These are phyloP conservation scores for Drosophila simulans DNA, from an alignment of 1,140 invertebrate genomes.

Conservation along the genomic window DNA sequence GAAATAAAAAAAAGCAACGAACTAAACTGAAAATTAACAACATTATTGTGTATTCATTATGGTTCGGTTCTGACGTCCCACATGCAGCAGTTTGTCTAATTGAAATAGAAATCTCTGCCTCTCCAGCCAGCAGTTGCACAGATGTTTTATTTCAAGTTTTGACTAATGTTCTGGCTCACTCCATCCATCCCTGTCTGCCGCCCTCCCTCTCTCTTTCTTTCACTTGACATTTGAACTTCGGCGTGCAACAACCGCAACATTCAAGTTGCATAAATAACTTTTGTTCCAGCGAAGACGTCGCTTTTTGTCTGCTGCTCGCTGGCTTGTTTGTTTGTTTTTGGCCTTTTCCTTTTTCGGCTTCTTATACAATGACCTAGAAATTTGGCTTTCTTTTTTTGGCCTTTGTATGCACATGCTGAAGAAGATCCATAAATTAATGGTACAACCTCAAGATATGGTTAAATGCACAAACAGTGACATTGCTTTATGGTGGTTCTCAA, in stretches of 20 bases:
- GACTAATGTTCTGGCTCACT: slow-evolving; percentile 55
- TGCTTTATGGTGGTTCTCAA: slow-evolving; percentile 29
- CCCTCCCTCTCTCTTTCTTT: slow-evolving; percentile 7
- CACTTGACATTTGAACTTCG: slow-evolving; percentile 76
- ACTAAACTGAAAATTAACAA: slow-evolving; percentile 62
- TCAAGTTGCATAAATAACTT: slow-evolving; percentile 72
- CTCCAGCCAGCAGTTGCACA: slow-evolving; percentile 47
- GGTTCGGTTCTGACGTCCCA: slow-evolving; percentile 59
- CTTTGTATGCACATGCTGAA: slow-evolving; percentile 53
- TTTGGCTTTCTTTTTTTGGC: slow-evolving; percentile 66
- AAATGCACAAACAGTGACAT: slow-evolving; percentile 36
- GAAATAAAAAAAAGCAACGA: slow-evolving; percentile 16
- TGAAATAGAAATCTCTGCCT: slow-evolving; percentile 70
- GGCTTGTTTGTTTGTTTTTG: slow-evolving; percentile 36
- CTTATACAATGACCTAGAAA: slow-evolving; percentile 73
- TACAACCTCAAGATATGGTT: slow-evolving; percentile 39
- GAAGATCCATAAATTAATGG: slow-evolving; percentile 54
- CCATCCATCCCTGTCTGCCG: slow-evolving; percentile 5
- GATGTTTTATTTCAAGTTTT: slow-evolving; percentile 74
- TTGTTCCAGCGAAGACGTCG: slow-evolving; percentile 48
- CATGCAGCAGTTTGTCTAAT: slow-evolving; percentile 60
- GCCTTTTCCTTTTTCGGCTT: slow-evolving; percentile 41
- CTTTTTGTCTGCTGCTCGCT: slow-evolving; percentile 20
- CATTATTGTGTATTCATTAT: slow-evolving; percentile 77
- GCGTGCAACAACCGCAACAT: slow-evolving; percentile 69